Evolutionary conservation across 2,888 invertebrate species (phyloP).

Genomic region (Philereme vetulata): DNA sequence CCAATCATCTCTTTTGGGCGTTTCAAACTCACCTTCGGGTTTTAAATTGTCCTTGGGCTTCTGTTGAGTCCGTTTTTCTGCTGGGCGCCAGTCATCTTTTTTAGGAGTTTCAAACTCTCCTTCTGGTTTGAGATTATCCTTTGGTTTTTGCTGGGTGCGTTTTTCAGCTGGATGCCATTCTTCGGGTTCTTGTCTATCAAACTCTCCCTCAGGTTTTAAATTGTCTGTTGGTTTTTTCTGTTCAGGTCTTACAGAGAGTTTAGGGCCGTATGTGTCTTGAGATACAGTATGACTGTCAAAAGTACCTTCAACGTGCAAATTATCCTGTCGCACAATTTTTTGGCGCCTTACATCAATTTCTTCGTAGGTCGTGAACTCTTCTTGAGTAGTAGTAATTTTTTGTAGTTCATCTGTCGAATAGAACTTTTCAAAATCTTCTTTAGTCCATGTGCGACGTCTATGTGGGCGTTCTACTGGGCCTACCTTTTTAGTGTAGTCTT

Average conservation of each 20-base stretch:
- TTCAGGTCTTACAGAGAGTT: constrained; percentile 70
- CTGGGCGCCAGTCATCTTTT: constrained; percentile 55
- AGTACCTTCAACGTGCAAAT: constrained; percentile 78
- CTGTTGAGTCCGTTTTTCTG: constrained; percentile 22
- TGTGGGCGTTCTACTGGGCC: constrained; percentile 83
- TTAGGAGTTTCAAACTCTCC: constrained; percentile 82
- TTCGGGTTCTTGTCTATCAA: constrained; percentile 53
- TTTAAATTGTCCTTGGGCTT: constrained; percentile 53
- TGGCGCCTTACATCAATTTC: constrained; percentile 78
- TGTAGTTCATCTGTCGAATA: constrained; percentile 83
- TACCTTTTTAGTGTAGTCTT: constrained; percentile 85
- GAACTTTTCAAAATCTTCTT: constrained; percentile 88
- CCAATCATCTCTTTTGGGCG: constrained; percentile 33
- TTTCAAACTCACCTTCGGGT: constrained; percentile 21
- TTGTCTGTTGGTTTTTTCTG: constrained; percentile 84
- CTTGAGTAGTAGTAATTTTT: constrained; percentile 86
- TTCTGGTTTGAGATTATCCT: constrained; percentile 81
- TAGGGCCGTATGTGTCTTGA: constrained; percentile 65
- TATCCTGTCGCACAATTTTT: constrained; percentile 73
- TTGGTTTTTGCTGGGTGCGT: constrained; percentile 64
- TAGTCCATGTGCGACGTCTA: constrained; percentile 87
- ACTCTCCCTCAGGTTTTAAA: constrained; percentile 83
- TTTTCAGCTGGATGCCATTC: constrained; percentile 72
- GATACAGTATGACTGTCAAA: constrained; percentile 77
- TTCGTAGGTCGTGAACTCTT: constrained; percentile 86